Evolutionary conservation across 2,797 vertebrate genomes (phyloP).

Genomic region (Mus spretus): DNA sequence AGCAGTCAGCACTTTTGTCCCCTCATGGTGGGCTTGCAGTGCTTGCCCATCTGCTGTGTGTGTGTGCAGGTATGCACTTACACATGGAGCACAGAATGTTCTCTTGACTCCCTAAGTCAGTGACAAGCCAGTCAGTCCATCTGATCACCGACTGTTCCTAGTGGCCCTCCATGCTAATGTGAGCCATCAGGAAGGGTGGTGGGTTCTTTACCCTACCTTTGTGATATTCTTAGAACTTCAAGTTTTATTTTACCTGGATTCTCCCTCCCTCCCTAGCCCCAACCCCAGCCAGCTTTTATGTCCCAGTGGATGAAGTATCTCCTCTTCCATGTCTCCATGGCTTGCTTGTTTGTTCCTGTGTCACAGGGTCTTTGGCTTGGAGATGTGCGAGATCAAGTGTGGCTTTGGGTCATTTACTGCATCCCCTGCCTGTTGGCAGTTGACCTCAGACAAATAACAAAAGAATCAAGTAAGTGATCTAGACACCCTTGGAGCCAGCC

Average conservation of each 20-base stretch:
- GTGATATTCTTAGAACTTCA: neutral
- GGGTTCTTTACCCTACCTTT: neutral
- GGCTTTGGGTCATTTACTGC: neutral
- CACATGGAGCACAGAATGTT: neutral
- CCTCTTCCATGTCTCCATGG: neutral
- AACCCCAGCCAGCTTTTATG: neutral
- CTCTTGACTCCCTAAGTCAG: neutral
- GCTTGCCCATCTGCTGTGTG: accelerated
- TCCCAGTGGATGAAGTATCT: neutral
- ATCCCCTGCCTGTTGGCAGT: neutral
- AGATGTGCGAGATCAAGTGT: neutral
- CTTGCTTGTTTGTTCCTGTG: neutral
- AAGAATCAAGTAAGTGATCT: neutral
- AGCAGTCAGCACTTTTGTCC: neutral
- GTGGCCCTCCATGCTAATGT: neutral
- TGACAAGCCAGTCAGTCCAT: neutral
- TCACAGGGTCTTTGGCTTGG: neutral
- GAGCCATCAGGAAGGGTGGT: neutral
- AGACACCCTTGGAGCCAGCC: neutral
- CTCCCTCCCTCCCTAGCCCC: neutral
- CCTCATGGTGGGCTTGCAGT: neutral
- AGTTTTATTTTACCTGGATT: neutral
- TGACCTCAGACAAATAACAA: neutral
- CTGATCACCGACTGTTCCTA: neutral
- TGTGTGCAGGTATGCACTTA: neutral